Evolutionary conservation across 2,888 invertebrate species (phyloP).

Genomic region (Ferrisia virgata): DNA sequence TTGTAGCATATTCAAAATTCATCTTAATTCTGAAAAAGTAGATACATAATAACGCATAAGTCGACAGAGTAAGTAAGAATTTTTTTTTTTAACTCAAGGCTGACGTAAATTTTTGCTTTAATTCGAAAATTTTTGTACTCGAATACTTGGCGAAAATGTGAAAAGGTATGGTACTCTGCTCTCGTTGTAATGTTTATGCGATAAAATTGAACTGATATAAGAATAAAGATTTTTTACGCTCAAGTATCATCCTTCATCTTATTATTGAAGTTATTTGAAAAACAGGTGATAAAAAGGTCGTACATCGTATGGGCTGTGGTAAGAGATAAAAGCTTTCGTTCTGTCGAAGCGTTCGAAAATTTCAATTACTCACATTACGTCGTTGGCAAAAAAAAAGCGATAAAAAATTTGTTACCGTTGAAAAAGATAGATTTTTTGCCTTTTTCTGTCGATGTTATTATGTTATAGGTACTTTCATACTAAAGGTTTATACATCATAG

Average conservation of each 20-base stretch:
- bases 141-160: background rate
- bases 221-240: background rate
- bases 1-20: too few species aligned
- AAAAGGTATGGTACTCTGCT: background rate
- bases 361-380: background rate
- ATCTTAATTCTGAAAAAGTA: too few species aligned
- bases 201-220: too few species aligned
- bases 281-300: background rate
- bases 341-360: background rate
- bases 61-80: too few species aligned
- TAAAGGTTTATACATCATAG: too few species aligned
- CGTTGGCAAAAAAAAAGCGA: background rate
- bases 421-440: background rate
- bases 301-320: background rate
- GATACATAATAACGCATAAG: too few species aligned
- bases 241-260: background rate
- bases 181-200: background rate
- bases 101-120: background rate
- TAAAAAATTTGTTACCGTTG: conserved; percentile 1
- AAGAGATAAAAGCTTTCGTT: background rate
- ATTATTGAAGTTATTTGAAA: background rate
- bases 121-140: background rate
- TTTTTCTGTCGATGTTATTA: too few species aligned
- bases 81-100: background rate
- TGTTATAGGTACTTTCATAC: too few species aligned